Conservation (phyloP, 2,888 invertebrate genomes). For the Zygaena filipendulae region DNA sequence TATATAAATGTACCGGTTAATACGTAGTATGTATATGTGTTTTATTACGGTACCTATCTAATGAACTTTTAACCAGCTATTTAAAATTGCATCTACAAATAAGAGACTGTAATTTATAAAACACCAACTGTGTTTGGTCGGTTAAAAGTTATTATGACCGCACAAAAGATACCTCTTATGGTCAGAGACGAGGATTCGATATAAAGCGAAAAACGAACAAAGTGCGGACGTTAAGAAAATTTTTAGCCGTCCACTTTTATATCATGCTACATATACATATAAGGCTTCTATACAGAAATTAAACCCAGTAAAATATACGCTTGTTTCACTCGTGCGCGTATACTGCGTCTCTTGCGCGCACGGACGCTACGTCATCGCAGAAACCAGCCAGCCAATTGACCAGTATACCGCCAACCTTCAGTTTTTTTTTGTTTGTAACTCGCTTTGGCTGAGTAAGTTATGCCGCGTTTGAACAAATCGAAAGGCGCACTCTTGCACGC, state of each 20-base stretch:
- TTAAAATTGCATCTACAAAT: too few species aligned
- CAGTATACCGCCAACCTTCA: conserved; percentile 67
- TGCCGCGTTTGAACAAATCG: conserved; percentile 35
- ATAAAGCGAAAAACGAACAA: conserved; percentile 46
- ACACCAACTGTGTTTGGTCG: too few species aligned
- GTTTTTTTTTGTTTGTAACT: conserved; percentile 68
- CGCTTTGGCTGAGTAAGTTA: conserved; percentile 59
- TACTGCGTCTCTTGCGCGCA: conserved; percentile 30
- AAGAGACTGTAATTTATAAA: too few species aligned
- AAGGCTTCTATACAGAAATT: conserved; percentile 59
- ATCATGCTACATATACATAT: conserved; percentile 50
- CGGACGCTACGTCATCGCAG: conserved; percentile 57
- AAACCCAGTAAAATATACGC: conserved; percentile 35
- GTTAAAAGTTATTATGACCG: too few species aligned
- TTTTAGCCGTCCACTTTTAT: conserved; percentile 51
- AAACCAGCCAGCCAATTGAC: conserved; percentile 68
- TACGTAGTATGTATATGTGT: too few species aligned
- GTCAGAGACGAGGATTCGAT: too few species aligned
- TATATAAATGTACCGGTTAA: too few species aligned
- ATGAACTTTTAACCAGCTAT: too few species aligned
- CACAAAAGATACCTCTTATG: too few species aligned
- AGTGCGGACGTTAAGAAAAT: conserved; percentile 53
- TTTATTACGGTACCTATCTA: too few species aligned
- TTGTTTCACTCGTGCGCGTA: conserved; percentile 27
- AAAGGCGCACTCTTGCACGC: background rate